phyloP scores from a whole-genome alignment of 2,113 vertebrate species.

The Rhea pennata region DNA sequence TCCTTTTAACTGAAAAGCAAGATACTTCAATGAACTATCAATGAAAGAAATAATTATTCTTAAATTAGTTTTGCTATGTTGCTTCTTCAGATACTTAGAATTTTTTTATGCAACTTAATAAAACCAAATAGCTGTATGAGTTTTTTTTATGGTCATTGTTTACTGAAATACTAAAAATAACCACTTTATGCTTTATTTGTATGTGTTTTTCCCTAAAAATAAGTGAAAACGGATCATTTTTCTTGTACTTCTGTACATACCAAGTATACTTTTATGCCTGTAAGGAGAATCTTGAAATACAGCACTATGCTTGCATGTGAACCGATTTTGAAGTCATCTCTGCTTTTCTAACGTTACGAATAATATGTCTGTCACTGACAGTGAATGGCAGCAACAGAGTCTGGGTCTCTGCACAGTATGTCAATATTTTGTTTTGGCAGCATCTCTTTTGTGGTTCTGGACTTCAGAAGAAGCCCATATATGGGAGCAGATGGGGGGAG shows the following conservation, averaged over 20 bases:
- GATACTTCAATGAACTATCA: not conserved
- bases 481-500: not conserved
- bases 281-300: not conserved
- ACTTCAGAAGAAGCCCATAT: not conserved
- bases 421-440: not conserved
- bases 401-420: not conserved
- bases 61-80: not conserved
- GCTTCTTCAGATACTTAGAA: not conserved
- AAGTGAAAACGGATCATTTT: not conserved
- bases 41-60: not conserved
- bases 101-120: not conserved
- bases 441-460: not conserved
- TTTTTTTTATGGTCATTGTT: not conserved
- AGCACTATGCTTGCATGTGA: not conserved
- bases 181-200: not conserved
- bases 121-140: not conserved
- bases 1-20: not conserved
- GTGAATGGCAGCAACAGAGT: not conserved
- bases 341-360: not conserved
- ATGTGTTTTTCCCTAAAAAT: not conserved
- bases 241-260: not conserved
- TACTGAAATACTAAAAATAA: not conserved
- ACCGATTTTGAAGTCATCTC: not conserved
- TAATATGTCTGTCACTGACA: not conserved
- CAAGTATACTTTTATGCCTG: not conserved